Conservation (phyloP, 2,113 vertebrate genomes). For the Barbus barbus region DNA sequence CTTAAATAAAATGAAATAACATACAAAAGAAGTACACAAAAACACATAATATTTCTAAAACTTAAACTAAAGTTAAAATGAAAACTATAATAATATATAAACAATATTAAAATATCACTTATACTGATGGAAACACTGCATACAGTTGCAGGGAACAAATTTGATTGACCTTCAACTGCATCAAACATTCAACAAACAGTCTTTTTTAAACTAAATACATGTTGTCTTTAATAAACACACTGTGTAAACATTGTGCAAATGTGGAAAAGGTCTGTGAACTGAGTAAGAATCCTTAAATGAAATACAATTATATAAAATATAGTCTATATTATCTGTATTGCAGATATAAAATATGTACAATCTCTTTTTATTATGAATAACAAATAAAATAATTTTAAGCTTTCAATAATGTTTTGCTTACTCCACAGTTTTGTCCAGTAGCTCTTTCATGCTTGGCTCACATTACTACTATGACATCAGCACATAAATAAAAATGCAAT, state of each 20-base stretch:
- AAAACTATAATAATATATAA: not conserved
- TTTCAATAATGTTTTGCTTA: no score
- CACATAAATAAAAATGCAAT: not conserved
- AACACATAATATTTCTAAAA: no score
- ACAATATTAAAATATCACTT: not conserved
- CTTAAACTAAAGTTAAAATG: no score
- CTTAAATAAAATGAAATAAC: no score
- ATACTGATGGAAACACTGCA: not conserved
- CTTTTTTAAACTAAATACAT: not conserved
- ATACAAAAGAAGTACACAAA: no score
- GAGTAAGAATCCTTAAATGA: no score
- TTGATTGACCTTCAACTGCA: not conserved
- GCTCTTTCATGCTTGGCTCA: not conserved
- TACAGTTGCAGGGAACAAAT: not conserved
- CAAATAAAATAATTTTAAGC: not conserved
- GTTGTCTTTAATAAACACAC: not conserved
- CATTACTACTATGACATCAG: not conserved
- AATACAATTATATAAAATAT: no score
- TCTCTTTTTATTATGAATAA: not conserved
- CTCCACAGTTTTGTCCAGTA: no score
- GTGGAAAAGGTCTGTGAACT: no score
- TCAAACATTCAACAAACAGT: not conserved
- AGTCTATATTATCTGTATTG: no score
- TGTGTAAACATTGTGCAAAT: not conserved
- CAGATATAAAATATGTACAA: not conserved